phyloP scores from a whole-genome alignment of 2,113 vertebrate species.

The Hyperopisus bebe region DNA sequence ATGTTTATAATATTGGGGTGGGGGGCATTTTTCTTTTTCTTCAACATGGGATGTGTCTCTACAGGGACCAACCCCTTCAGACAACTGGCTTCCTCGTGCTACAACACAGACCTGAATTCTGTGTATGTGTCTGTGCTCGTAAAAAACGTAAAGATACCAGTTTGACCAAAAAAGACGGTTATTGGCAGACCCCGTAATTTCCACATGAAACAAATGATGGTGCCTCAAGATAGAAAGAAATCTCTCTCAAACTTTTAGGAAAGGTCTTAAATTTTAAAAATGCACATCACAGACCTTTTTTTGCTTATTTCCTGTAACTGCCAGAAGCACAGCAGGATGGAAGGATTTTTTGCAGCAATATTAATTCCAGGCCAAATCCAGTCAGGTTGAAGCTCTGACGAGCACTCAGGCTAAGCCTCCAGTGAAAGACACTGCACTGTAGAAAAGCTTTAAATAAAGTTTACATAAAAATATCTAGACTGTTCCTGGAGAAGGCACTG shows the following conservation, averaged over 20 bases:
- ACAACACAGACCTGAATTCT: constrained; percentile 26
- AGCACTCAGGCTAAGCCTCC: not conserved
- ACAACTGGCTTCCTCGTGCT: constrained; percentile 1
- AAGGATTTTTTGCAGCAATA: not conserved
- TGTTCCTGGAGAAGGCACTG: constrained; percentile 21
- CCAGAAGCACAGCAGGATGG: constrained; percentile 12
- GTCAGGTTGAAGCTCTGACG: not conserved
- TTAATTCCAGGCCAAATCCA: not conserved
- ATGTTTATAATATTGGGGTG: not conserved
- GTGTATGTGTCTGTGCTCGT: constrained; percentile 34
- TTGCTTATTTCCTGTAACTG: constrained; percentile 2
- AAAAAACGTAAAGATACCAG: constrained; percentile 52
- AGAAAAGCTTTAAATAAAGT: constrained; percentile 12
- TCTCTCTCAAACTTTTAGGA: constrained; percentile 6
- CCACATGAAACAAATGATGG: constrained; percentile 28
- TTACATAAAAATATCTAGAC: not conserved
- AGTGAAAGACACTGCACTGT: not conserved
- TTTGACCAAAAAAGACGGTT: constrained; percentile 25
- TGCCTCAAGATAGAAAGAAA: constrained; percentile 31
- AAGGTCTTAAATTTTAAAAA: not conserved
- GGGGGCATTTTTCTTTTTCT: not conserved
- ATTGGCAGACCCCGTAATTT: constrained; percentile 45
- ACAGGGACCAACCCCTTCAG: not conserved
- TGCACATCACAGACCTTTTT: not conserved
- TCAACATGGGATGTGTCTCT: not conserved